These are phyloP conservation scores for Agrochola macilenta DNA, from an alignment of 2,888 invertebrate species.

Conservation along the genomic window DNA sequence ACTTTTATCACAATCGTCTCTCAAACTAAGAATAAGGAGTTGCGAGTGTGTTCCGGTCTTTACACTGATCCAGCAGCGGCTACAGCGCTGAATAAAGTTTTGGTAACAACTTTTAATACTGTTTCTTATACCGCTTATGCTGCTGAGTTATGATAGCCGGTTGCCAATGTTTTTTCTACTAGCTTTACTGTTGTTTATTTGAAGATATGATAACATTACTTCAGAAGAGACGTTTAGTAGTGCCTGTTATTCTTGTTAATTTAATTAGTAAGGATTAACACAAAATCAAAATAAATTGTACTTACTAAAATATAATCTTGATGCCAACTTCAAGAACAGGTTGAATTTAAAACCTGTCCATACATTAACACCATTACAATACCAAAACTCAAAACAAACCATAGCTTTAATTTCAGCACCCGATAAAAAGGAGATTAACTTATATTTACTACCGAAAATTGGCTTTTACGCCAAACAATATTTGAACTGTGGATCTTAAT, in stretches of 20 bases:
- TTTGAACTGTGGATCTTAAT: constrained; percentile 57
- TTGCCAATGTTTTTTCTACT: constrained; percentile 49
- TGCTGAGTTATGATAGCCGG: constrained; percentile 56
- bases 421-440: constrained; percentile 50
- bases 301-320: not conserved
- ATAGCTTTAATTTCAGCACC: constrained; percentile 39
- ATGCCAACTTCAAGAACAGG: not conserved
- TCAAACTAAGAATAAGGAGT: constrained; percentile 14
- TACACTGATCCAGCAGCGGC: constrained; percentile 49
- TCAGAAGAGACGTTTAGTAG: not conserved
- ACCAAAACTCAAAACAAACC: constrained; percentile 36
- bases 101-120: constrained; percentile 78
- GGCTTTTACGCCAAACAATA: constrained; percentile 61
- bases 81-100: constrained; percentile 69
- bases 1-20: constrained; percentile 1
- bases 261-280: not conserved
- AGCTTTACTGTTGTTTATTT: constrained; percentile 33
- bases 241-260: not conserved
- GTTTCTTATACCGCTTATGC: constrained; percentile 72
- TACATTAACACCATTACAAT: constrained; percentile 19
- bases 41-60: constrained; percentile 43
- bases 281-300: not conserved
- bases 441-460: constrained; percentile 58
- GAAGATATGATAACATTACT: constrained; percentile 17
- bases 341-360: not conserved